Conservation (phyloP, 2,113 vertebrate species). For the Ptilorrhoa leucosticta region DNA sequence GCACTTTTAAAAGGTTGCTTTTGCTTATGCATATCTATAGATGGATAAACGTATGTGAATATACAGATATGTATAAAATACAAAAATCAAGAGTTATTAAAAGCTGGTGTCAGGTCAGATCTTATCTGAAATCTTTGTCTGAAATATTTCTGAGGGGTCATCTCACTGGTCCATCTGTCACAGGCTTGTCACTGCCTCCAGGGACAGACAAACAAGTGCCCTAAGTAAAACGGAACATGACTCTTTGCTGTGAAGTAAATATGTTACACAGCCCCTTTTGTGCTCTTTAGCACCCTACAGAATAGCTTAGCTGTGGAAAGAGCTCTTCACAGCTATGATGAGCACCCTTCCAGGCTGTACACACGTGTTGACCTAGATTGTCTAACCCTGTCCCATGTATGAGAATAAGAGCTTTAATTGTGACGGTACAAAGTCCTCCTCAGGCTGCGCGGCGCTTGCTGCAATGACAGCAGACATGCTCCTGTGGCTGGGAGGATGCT, state of each 20-base stretch:
- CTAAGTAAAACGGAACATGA: background rate
- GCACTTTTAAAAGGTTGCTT: background rate
- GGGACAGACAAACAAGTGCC: background rate
- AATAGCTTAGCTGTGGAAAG: background rate
- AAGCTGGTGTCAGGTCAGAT: background rate
- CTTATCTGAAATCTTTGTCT: background rate
- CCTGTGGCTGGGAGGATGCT: background rate
- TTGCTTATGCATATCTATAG: background rate
- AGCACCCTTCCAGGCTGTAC: background rate
- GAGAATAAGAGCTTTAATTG: background rate
- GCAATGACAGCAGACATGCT: background rate
- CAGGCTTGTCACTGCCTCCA: background rate
- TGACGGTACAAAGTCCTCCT: background rate
- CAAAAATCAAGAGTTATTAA: background rate
- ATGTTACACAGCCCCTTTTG: background rate
- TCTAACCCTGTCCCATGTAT: background rate
- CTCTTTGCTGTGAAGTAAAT: background rate
- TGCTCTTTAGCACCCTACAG: background rate
- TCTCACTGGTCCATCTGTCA: background rate
- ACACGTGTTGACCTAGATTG: background rate
- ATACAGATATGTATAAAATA: background rate
- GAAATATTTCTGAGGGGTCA: background rate
- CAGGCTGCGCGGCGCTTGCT: accelerated
- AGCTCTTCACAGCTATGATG: background rate
- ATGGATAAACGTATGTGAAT: background rate